Conservation (phyloP, 2,113 vertebrate species). For the Balaenoptera acutorostrata region DNA sequence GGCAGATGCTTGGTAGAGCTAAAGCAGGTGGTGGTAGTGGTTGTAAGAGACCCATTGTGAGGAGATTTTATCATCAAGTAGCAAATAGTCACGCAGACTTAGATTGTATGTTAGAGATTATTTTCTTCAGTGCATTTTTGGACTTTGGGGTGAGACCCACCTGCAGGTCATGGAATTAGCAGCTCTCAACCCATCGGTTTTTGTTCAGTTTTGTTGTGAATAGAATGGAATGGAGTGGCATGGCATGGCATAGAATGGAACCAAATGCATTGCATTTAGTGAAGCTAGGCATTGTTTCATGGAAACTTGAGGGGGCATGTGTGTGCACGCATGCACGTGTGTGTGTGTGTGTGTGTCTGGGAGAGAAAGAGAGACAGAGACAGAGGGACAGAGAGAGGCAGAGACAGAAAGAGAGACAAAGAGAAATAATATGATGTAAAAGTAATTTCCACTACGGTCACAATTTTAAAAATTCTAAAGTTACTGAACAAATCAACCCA, state of each 20-base stretch:
- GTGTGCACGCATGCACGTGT: too few relatives aligned
- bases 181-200: neutral
- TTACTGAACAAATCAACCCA: neutral
- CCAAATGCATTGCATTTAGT: neutral
- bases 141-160: neutral
- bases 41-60: neutral
- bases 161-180: neutral
- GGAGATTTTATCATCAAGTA: neutral
- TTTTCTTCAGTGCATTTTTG: neutral
- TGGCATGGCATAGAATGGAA: neutral
- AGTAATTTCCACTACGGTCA: neutral
- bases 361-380: too few relatives aligned
- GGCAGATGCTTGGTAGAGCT: neutral
- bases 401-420: too few relatives aligned
- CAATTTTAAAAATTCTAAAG: neutral
- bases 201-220: neutral
- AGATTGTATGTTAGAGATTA: neutral
- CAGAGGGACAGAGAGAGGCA: too few relatives aligned
- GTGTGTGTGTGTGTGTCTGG: too few relatives aligned
- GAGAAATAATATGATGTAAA: neutral
- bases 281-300: neutral
- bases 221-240: neutral
- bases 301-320: neutral
- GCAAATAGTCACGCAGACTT: neutral
- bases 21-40: neutral